These are phyloP conservation scores for Picathartes gymnocephalus DNA, from an alignment of 2,113 vertebrate species.

Conservation along the genomic window DNA sequence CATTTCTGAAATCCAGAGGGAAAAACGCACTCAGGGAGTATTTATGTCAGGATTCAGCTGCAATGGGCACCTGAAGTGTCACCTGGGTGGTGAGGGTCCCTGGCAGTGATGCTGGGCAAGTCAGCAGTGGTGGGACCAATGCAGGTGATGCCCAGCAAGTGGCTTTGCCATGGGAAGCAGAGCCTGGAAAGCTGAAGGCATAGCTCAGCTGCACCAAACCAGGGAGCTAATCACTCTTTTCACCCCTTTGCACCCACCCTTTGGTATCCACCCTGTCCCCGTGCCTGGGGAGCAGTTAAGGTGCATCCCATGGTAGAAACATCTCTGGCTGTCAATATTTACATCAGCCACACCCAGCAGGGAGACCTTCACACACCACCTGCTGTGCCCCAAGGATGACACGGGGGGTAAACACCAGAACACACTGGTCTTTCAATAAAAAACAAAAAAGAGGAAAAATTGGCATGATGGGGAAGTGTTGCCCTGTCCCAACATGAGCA, in stretches of 20 bases:
- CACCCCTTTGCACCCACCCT: background rate
- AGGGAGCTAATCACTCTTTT: background rate
- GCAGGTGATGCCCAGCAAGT: background rate
- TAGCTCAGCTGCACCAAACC: background rate
- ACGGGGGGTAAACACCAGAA: background rate
- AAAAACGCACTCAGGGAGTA: fast-evolving
- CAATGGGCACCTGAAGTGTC: background rate
- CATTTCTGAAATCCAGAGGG: background rate
- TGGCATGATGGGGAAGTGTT: background rate
- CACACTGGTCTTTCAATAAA: background rate
- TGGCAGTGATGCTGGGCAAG: background rate
- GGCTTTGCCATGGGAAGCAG: background rate
- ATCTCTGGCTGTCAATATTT: background rate
- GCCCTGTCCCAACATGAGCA: background rate
- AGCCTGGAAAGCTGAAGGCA: background rate
- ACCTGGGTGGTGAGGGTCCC: background rate
- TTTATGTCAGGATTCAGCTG: background rate
- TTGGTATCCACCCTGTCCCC: fast-evolving
- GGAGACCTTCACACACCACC: background rate
- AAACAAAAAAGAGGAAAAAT: background rate
- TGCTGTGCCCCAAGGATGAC: background rate
- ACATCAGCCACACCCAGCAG: background rate
- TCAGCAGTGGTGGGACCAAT: fast-evolving
- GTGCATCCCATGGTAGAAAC: no score
- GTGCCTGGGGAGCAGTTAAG: background rate